Base-by-base conservation (phyloP, 1,140 invertebrate genomes). In the Ptiloglossa arizonensis region DNA sequence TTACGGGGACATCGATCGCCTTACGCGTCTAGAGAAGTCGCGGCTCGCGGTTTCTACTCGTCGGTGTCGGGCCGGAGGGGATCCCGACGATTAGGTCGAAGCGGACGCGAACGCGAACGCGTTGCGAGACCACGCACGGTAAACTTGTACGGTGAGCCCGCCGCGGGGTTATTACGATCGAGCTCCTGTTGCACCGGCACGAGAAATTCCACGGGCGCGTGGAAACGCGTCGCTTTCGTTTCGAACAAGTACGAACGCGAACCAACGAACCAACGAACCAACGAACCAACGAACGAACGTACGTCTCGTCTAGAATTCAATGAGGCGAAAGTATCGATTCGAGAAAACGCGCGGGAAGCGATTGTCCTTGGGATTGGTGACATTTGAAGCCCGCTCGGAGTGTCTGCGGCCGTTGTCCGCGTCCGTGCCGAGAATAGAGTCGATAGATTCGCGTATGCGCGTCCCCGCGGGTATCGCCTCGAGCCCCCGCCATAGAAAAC, bases 1-100 rank as follows among this genome's bases (percentile, higher is more conserved):
- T 90, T 86, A 89, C 70, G 72, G 75, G 88, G 88, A 89, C 90
- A 87, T 87, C 79, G 88, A 87, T 89, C 88, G 83, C 81, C 82
- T 79, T 80, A 82, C 46, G 57, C 57, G 68, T 62, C 67, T 67
- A 54, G 56, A 67, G 68, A 78, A 82, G 74, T 64, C 32, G 32
- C 38, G n/a, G 56, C 27, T 46, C 35, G 57, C 69, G 80, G 76
- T 83, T 83, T 83, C 66, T 83, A 83, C 48, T 68, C 48, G 67
- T 60, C 72, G 60, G 69, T 69, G 73, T 69, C 52, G 59, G n/a
- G 41, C 38, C 29, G 63, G n/a, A 19, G 50, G 52, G 11, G 46
- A 17, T 27, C 19, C 15, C 24, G 6, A 13, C 52, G 48, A 54
- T 19, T n/a, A 15, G 68, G 19, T 46, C 44, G 29, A 24, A 2